Conservation (phyloP, 2,797 vertebrate species). For the Gadopsis bispinosus region DNA sequence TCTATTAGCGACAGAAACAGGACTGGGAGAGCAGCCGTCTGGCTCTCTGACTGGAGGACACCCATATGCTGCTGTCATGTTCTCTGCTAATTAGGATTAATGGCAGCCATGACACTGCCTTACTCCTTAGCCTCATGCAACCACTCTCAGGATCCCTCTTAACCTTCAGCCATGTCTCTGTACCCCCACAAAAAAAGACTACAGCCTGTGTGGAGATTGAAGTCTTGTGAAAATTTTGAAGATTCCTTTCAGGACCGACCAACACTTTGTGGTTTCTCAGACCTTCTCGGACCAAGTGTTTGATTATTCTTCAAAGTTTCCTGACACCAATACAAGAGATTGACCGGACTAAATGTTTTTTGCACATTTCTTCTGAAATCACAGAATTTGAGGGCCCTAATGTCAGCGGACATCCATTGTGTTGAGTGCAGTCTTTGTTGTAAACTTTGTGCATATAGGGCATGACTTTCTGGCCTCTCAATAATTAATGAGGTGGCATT, state of each 20-base stretch:
- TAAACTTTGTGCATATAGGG: conserved; percentile 39
- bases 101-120: conserved; percentile 64
- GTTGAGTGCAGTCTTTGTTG: conserved; percentile 19
- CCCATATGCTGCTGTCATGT: conserved; percentile 79
- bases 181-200: conserved; percentile 1
- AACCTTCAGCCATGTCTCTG: conserved; percentile 41
- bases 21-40: conserved; percentile 51
- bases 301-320: conserved; percentile 56
- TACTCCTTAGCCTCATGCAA: conserved; percentile 44
- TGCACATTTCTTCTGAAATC: conserved; percentile 24
- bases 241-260: conserved; percentile 42
- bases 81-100: conserved; percentile 81
- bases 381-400: conserved; percentile 24
- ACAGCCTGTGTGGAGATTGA: conserved; percentile 25
- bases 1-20: conserved; percentile 58
- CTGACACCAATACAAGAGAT: conserved; percentile 33
- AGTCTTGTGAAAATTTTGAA: conserved; percentile 22
- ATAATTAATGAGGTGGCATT: conserved; percentile 62
- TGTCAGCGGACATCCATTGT: conserved; percentile 6
- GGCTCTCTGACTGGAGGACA: conserved; percentile 61
- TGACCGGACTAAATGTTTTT: conserved; percentile 23
- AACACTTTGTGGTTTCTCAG: conserved; percentile 33
- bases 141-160: conserved; percentile 50
- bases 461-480: conserved; percentile 48
- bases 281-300: conserved; percentile 31